Conservation (phyloP, 53 echinoderm and acorn worm genomes). For the Astropecten irregularis region DNA sequence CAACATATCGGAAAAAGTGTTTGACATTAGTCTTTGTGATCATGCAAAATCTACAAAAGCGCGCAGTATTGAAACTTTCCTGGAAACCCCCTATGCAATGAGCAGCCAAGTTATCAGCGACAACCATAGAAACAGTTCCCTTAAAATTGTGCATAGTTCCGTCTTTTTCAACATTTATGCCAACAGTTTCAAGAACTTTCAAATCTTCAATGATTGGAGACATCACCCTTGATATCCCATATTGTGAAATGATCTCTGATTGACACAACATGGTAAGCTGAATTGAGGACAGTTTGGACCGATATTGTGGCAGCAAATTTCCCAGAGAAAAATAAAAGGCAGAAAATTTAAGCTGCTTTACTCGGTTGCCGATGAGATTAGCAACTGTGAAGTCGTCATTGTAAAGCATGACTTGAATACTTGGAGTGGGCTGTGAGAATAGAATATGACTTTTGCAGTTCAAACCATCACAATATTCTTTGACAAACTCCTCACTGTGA, state of each 20-base stretch:
- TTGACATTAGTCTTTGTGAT: background rate
- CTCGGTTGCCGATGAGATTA: slow-evolving; percentile 54
- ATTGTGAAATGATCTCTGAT: slow-evolving; percentile 22
- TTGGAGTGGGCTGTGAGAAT: background rate
- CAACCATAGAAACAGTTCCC: slow-evolving; percentile 54
- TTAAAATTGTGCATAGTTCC: slow-evolving; percentile 30
- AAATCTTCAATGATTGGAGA: slow-evolving; percentile 17
- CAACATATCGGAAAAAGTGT: no score
- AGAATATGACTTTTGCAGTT: slow-evolving; percentile 7
- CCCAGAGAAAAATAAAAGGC: slow-evolving; percentile 40
- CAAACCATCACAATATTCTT: slow-evolving; percentile 56
- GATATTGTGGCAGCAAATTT: slow-evolving; percentile 36
- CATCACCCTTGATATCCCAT: slow-evolving; percentile 9
- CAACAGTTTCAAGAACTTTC: slow-evolving; percentile 17
- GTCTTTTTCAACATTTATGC: slow-evolving; percentile 14
- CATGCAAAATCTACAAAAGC: slow-evolving; percentile 48
- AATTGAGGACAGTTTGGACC: slow-evolving; percentile 52
- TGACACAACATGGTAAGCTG: slow-evolving; percentile 45
- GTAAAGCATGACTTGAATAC: slow-evolving; percentile 51
- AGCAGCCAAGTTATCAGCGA: slow-evolving; percentile 63
- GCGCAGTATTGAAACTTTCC: slow-evolving; percentile 47
- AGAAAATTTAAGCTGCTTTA: slow-evolving; percentile 29
- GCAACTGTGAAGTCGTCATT: slow-evolving; percentile 53
- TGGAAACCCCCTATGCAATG: slow-evolving; percentile 59
- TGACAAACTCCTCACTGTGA: background rate